Conservation (phyloP, 1,140 invertebrate genomes). For the Drosophila truncata region DNA sequence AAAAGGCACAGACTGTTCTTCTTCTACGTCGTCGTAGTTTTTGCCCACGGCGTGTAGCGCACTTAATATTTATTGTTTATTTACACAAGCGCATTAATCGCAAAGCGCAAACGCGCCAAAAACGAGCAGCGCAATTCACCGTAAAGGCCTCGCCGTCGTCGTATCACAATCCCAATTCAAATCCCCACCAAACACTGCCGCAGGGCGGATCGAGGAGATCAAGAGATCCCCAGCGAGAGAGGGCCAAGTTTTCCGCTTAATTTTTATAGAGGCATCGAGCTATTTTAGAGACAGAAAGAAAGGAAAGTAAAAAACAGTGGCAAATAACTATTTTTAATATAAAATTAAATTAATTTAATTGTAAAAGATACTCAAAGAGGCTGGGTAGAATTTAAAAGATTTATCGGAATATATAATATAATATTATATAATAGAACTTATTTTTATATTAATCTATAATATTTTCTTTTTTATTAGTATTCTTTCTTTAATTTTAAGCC, state of each 20-base stretch:
- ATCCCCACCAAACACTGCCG: slow-evolving; percentile 17
- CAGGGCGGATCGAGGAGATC: slow-evolving; percentile 15
- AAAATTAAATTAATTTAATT: not conserved
- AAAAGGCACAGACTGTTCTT: slow-evolving; percentile 10
- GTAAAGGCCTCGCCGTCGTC: slow-evolving; percentile 52
- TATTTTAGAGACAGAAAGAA: slow-evolving; percentile 28
- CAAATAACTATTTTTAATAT: not conserved
- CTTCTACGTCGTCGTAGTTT: slow-evolving; percentile 45
- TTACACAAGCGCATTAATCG: slow-evolving; percentile 82
- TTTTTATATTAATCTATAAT: not conserved
- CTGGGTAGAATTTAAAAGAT: not conserved
- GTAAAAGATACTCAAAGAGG: not conserved
- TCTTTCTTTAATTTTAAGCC: no score
- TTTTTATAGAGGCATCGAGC: slow-evolving; percentile 13
- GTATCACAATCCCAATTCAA: slow-evolving; percentile 25
- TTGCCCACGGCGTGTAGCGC: slow-evolving; percentile 66
- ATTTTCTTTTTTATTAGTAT: no score
- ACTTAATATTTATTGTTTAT: slow-evolving; percentile 84
- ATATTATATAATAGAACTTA: no score
- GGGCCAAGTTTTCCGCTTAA: slow-evolving; percentile 27
- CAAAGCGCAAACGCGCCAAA: slow-evolving; percentile 79
- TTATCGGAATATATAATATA: no score
- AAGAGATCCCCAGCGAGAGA: slow-evolving; percentile 28
- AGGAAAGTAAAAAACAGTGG: slow-evolving; percentile 39
- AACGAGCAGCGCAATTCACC: slow-evolving; percentile 73